Conservation (phyloP, 2,113 vertebrate species). For the Marcusenius ussheri region DNA sequence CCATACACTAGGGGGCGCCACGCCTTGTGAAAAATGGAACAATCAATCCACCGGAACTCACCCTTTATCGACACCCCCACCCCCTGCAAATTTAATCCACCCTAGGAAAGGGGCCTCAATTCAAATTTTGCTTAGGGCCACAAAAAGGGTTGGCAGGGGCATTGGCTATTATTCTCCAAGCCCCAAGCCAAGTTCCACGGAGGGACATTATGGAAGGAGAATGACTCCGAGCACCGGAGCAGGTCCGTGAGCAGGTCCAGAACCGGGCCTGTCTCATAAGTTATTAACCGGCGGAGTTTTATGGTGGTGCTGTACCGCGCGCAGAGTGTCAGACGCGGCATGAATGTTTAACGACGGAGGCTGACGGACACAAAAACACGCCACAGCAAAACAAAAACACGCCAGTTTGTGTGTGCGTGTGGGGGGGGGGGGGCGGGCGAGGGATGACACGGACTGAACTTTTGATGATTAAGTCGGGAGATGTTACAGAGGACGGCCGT, state of each 20-base stretch:
- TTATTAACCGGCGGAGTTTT: conserved; percentile 10
- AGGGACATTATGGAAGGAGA: background rate
- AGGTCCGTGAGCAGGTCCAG: background rate
- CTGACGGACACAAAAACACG: background rate
- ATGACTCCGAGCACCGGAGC: background rate
- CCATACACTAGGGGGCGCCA: background rate
- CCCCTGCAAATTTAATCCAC: background rate
- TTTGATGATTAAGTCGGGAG: background rate
- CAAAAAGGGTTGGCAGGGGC: background rate
- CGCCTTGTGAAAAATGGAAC: background rate
- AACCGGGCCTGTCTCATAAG: background rate
- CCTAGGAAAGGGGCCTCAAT: background rate
- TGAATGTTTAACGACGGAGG: background rate
- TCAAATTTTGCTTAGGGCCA: background rate
- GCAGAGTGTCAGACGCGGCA: background rate
- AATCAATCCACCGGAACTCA: background rate
- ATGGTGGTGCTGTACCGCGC: background rate
- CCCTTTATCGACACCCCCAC: background rate
- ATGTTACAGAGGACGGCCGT: background rate
- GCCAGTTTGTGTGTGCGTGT: background rate
- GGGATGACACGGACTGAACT: background rate
- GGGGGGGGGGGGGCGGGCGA: background rate
- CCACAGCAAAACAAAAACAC: background rate
- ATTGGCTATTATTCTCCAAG: background rate
- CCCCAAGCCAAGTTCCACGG: background rate